Evolutionary conservation across 2,797 vertebrate genomes (phyloP).

Genomic region (Gymnothorax reevesii): DNA sequence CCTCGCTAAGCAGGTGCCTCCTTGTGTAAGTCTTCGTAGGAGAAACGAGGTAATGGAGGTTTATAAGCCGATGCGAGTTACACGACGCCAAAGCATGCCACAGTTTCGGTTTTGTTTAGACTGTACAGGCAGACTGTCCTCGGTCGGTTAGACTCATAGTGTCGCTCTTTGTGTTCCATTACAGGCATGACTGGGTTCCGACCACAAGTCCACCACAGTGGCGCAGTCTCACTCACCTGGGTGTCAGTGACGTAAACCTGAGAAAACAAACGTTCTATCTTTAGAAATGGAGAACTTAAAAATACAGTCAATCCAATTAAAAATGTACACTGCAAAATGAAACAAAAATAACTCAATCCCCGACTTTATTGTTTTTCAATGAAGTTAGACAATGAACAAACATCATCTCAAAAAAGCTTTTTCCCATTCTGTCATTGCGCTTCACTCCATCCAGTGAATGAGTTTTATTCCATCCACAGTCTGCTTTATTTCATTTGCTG

Average conservation of each 20-base stretch:
- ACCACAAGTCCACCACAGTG: background rate
- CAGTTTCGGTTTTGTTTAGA: background rate
- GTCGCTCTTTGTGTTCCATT: background rate
- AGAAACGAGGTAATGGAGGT: conserved; percentile 10
- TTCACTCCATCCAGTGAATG: too few relatives aligned
- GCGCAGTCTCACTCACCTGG: background rate
- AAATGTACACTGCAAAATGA: background rate
- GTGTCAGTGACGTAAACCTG: background rate
- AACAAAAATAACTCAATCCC: too few relatives aligned
- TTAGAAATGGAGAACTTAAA: background rate
- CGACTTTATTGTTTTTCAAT: background rate
- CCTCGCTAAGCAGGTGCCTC: background rate
- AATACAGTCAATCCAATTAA: background rate
- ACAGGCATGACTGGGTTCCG: background rate
- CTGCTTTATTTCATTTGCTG: background rate
- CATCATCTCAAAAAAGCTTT: too few relatives aligned
- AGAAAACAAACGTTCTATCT: background rate
- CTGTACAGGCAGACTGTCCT: background rate
- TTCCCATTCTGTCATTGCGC: too few relatives aligned
- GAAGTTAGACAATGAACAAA: background rate
- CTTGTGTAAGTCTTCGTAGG: conserved; percentile 20
- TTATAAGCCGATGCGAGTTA: background rate
- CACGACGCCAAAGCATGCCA: background rate
- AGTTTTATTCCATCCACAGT: background rate
- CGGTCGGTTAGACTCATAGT: background rate